A percentile compares a stretch with the other conserved stretches of the same genome.
phyloP scores from a whole-genome alignment of 2,113 vertebrate species.

The Hyla sarda region DNA sequence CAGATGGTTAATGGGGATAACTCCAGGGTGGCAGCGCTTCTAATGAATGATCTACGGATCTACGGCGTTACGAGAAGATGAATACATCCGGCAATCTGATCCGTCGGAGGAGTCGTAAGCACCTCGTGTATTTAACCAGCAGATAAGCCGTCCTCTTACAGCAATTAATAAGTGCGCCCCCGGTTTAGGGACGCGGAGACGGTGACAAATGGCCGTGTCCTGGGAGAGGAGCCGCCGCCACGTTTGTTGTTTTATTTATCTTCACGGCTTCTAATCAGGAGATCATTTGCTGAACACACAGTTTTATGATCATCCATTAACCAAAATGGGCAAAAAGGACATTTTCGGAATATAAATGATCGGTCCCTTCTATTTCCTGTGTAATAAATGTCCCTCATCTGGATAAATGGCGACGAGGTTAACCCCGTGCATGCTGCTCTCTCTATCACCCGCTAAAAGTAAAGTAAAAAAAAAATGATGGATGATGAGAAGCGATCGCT shows the following conservation, averaged over 20 bases:
- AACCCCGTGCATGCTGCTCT: neutral
- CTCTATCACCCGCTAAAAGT: no score
- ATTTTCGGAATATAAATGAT: constrained; percentile 7
- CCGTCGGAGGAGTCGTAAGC: neutral
- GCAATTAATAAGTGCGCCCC: constrained; percentile 18
- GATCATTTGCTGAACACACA: constrained; percentile 34
- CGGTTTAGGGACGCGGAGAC: neutral
- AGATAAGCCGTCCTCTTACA: neutral
- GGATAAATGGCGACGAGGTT: neutral
- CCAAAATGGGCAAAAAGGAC: neutral
- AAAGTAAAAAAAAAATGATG: no score
- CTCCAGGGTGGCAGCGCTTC: neutral
- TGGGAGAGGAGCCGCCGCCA: neutral
- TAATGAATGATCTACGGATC: constrained; percentile 7
- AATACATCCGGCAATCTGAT: neutral
- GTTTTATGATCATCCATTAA: constrained; percentile 16
- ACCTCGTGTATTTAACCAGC: constrained; percentile 8
- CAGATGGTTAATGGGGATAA: neutral
- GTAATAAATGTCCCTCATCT: neutral
- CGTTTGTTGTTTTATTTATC: constrained; percentile 38
- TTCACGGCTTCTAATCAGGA: constrained; percentile 21
- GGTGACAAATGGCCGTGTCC: neutral
- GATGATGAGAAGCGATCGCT: no score
- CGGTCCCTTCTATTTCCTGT: neutral
- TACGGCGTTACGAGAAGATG: neutral